Percentiles rank a stretch among this genome's conserved stretches.
phyloP scores from a whole-genome alignment of 2,888 invertebrate genomes.

The Thera britannica region DNA sequence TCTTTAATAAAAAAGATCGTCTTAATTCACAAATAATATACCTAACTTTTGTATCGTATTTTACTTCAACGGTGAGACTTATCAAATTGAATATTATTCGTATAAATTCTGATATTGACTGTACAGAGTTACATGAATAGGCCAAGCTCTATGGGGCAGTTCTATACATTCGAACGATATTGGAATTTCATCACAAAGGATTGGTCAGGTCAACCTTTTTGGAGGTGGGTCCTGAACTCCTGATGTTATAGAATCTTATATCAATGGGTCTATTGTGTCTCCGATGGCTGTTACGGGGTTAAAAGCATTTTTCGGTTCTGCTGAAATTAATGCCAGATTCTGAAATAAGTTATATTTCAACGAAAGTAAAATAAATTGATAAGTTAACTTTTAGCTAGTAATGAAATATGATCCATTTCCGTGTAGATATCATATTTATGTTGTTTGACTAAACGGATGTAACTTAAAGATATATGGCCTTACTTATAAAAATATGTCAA shows the following conservation, averaged over 20 bases:
- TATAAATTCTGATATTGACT: slow-evolving; percentile 10
- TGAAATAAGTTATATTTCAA: slow-evolving; percentile 9
- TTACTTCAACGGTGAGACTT: too few relatives aligned
- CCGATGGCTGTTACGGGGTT: slow-evolving; percentile 40
- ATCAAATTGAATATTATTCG: background rate
- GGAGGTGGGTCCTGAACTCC: slow-evolving; percentile 45
- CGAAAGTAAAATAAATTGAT: background rate
- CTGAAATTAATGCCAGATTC: slow-evolving; percentile 25
- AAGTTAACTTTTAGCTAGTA: too few relatives aligned
- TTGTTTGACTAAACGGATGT: too few relatives aligned
- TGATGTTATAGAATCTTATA: slow-evolving; percentile 41
- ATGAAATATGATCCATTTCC: too few relatives aligned
- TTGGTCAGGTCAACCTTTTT: slow-evolving; percentile 78
- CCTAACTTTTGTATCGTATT: too few relatives aligned
- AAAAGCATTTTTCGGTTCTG: slow-evolving; percentile 33
- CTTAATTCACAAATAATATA: too few relatives aligned
- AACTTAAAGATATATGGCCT: too few relatives aligned
- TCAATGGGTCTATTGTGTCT: slow-evolving; percentile 38
- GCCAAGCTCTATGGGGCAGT: slow-evolving; percentile 58
- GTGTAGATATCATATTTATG: too few relatives aligned
- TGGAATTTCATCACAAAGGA: slow-evolving; percentile 77
- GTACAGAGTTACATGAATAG: slow-evolving; percentile 61
- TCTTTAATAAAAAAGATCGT: too few relatives aligned
- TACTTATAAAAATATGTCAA: too few relatives aligned
- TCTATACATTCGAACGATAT: slow-evolving; percentile 73